Percentiles rank a stretch among this genome's conserved stretches.
phyloP scores from a whole-genome alignment of 2,113 vertebrate genomes.

The Mungos mungo region DNA sequence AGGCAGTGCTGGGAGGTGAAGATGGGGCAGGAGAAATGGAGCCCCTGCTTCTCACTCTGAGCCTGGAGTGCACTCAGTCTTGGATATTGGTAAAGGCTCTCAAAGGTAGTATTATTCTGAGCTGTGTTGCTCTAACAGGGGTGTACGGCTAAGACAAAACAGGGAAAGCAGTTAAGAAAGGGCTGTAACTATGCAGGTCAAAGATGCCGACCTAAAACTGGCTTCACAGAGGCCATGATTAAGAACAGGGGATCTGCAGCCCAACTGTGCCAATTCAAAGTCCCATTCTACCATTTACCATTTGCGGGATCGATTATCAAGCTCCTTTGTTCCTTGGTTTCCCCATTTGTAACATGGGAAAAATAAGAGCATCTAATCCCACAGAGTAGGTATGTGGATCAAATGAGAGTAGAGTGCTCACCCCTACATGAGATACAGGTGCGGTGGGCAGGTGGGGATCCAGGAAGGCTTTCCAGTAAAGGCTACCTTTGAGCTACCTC shows the following conservation, averaged over 20 bases:
- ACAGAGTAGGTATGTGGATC: background rate
- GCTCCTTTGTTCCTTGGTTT: background rate
- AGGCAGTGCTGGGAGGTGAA: background rate
- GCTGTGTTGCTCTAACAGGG: background rate
- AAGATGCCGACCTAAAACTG: background rate
- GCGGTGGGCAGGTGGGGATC: background rate
- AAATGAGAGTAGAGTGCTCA: background rate
- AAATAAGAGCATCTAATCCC: background rate
- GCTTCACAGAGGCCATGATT: background rate
- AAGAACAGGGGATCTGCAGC: background rate
- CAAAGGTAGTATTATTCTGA: background rate
- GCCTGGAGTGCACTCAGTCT: background rate
- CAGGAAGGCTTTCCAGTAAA: background rate
- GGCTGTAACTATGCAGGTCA: background rate
- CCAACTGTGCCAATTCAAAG: background rate
- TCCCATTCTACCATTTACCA: background rate
- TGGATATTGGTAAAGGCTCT: background rate
- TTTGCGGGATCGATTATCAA: background rate
- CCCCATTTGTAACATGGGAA: background rate
- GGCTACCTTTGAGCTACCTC: background rate
- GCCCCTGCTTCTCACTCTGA: background rate
- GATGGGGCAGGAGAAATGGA: background rate
- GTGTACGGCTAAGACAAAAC: background rate
- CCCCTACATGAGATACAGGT: too few species aligned
- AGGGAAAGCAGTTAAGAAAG: background rate